These are phyloP conservation scores for Leptura quadrifasciata DNA, from an alignment of 2,888 invertebrate species.

Conservation along the genomic window DNA sequence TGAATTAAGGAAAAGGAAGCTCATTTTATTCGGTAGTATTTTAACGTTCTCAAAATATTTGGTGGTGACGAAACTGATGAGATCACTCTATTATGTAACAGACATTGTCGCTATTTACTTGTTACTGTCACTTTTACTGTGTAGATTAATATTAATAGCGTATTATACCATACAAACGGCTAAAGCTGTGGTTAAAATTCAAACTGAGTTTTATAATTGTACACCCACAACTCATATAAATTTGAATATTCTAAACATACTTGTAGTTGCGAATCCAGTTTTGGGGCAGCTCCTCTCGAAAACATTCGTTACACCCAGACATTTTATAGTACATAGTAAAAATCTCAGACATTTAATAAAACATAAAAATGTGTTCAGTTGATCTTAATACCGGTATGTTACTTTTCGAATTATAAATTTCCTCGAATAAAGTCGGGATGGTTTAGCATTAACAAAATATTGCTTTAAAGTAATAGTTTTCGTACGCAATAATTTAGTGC, in stretches of 20 bases:
- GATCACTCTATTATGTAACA: conserved; percentile 4
- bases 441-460: too few relatives aligned
- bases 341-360: too few relatives aligned
- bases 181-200: not conserved
- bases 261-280: too few relatives aligned
- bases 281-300: too few relatives aligned
- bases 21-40: not conserved
- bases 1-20: conserved; percentile 8
- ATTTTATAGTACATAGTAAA: too few relatives aligned
- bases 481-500: too few relatives aligned
- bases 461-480: too few relatives aligned
- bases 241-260: not conserved
- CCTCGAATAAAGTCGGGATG: too few relatives aligned
- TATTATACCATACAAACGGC: not conserved
- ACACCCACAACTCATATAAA: not conserved
- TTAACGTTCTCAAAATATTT: not conserved
- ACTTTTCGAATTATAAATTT: too few relatives aligned
- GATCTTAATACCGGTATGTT: too few relatives aligned
- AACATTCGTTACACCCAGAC: too few relatives aligned
- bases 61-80: conserved; percentile 6
- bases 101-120: not conserved
- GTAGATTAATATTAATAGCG: not conserved
- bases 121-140: not conserved
- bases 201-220: not conserved
- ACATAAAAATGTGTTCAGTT: too few relatives aligned